Percentiles rank a stretch among this genome's conserved stretches.
Conservation (phyloP, 2,797 vertebrate species). For the Microchirus variegatus region DNA sequence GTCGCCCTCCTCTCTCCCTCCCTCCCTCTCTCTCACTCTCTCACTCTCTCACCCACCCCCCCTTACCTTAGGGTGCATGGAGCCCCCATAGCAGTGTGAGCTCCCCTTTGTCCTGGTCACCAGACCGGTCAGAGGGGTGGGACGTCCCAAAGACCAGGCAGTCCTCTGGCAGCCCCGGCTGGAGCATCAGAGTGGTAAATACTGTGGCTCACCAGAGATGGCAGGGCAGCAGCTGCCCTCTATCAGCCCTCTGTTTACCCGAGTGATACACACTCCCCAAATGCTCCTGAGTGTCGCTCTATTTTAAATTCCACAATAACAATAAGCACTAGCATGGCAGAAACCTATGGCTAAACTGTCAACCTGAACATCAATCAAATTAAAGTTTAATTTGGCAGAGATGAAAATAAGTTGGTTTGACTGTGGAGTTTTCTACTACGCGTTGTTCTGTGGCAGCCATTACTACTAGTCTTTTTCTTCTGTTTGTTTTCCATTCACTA, state of each 20-base stretch:
- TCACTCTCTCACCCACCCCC: constrained; percentile 81
- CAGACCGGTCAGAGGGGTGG: constrained; percentile 97
- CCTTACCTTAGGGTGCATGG: constrained; percentile 97
- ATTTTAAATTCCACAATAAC: constrained; percentile 11
- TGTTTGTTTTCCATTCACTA: not conserved
- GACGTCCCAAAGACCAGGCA: constrained; percentile 97
- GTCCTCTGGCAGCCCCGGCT: constrained; percentile 93
- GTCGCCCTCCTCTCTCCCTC: constrained; percentile 82
- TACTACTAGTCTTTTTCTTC: not conserved
- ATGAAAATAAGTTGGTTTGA: constrained; percentile 5
- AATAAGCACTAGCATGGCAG: constrained; percentile 3
- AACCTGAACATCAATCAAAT: constrained; percentile 6
- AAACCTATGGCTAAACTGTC: constrained; percentile 1
- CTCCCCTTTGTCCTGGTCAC: constrained; percentile 95
- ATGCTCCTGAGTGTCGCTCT: constrained; percentile 52
- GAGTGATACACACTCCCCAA: constrained; percentile 45
- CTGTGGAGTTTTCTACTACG: constrained; percentile 16
- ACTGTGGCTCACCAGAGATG: constrained; percentile 68
- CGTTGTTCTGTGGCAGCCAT: too few relatives aligned
- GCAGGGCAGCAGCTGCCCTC: constrained; percentile 58
- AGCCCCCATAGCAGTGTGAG: constrained; percentile 96
- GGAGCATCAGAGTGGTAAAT: constrained; percentile 99
- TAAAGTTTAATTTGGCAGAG: constrained; percentile 4
- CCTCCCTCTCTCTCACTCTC: constrained; percentile 81
- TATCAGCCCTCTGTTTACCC: constrained; percentile 52